Conservation (phyloP, 2,888 invertebrate genomes). For the Bursaphelenchus okinawaensis region DNA sequence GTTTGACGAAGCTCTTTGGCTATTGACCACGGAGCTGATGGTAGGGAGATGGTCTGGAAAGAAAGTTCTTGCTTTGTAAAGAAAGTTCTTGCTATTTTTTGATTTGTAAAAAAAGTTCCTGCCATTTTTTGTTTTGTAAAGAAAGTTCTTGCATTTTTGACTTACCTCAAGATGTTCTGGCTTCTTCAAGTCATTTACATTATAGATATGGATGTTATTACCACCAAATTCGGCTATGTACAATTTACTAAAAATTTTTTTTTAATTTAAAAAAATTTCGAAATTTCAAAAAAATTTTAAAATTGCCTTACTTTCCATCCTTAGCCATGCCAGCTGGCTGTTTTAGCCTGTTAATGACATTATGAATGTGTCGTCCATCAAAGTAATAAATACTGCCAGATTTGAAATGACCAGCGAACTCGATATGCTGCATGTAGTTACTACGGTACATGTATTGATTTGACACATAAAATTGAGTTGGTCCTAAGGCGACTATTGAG, state of each 20-base stretch:
- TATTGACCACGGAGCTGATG: conserved; percentile 17
- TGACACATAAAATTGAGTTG: conserved; percentile 8
- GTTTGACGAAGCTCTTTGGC: conserved; percentile 6
- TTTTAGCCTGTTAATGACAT: background rate
- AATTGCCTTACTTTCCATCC: conserved; percentile 7
- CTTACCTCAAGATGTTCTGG: conserved; percentile 16
- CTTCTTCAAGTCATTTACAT: background rate
- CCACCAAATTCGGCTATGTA: conserved; percentile 4
- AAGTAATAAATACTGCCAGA: conserved; percentile 12
- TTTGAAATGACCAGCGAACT: conserved; percentile 8
- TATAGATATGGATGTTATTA: conserved; percentile 4
- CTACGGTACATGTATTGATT: conserved; percentile 12
- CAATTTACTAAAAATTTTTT: conserved; percentile 3
- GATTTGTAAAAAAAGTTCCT: conserved; percentile 4
- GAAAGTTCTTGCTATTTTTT: background rate
- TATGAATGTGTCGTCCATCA: conserved; percentile 14
- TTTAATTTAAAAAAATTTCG: no score
- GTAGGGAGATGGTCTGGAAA: conserved; percentile 15
- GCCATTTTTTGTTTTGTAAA: conserved; percentile 12
- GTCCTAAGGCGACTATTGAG: conserved; percentile 4
- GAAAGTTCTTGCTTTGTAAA: background rate
- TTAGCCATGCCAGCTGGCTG: conserved; percentile 16
- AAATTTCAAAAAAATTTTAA: no score
- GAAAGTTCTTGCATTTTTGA: background rate
- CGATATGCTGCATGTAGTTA: background rate